Evolutionary conservation across 2,888 invertebrate genomes (phyloP).

Genomic region (Allolobophora icterica): DNA sequence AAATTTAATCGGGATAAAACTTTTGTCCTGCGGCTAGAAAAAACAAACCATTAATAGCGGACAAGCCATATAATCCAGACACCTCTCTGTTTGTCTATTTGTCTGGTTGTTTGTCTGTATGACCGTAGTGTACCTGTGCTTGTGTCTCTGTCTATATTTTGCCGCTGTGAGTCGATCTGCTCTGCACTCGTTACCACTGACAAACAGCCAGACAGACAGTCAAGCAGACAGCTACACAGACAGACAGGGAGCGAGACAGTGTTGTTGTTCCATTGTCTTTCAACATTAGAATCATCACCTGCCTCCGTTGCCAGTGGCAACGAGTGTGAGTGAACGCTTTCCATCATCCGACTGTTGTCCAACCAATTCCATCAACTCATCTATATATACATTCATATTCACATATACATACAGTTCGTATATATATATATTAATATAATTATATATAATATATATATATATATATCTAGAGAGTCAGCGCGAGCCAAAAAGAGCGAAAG

Average conservation of each 20-base stretch:
- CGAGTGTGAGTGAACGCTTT: not conserved
- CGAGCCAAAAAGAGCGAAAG: not conserved
- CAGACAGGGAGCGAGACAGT: not conserved
- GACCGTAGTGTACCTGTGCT: too few relatives aligned
- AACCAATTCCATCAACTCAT: not conserved
- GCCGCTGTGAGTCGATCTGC: too few relatives aligned
- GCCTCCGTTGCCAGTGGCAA: not conserved
- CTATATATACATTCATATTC: too few relatives aligned
- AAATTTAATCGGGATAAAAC: not conserved
- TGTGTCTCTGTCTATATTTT: too few relatives aligned
- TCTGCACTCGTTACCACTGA: too few relatives aligned
- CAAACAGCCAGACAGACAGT: not conserved
- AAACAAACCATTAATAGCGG: not conserved
- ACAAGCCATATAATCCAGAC: not conserved
- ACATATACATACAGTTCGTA: too few relatives aligned
- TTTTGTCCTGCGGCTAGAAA: not conserved
- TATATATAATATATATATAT: too few relatives aligned
- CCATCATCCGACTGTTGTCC: not conserved
- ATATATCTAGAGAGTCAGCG: not conserved
- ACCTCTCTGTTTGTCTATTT: not conserved
- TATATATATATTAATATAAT: too few relatives aligned
- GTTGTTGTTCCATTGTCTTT: slow-evolving; percentile 8
- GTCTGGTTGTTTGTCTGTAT: too few relatives aligned
- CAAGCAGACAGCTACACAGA: not conserved
- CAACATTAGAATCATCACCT: not conserved